Base-by-base conservation (phyloP, 2,113 vertebrate genomes). In the Ophiodon elongatus region DNA sequence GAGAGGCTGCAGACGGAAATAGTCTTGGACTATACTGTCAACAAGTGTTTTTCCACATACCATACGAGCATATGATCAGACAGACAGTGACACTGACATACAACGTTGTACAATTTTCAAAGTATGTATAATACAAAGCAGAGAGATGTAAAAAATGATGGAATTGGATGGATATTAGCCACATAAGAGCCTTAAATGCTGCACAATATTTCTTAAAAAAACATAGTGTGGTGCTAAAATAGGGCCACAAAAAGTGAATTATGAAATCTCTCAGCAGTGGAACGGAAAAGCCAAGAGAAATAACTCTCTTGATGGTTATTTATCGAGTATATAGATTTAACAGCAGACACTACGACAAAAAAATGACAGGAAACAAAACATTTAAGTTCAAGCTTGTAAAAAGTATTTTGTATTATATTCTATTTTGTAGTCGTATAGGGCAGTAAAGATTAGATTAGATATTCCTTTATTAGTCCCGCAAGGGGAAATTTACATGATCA, bases 1-100 rank as follows among this genome's bases (percentile, higher is more conserved):
- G 66, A 88, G 71, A 71, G 23, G 14, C 77, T 37, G 56, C 43
- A 27, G 54, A 54, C 31, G 41, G 25, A 76, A 73, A 83, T 15
- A 80, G 23, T 45, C 43, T 13, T 60, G 3, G 57, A 74, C 80
- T 31, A 37, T 7, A 21, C 21, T 25, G 56, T 35, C 52, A 63
- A 68, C 50, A 76, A 33, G 14, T 35, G 33, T 27, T 27, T 39
- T 45, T 57, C 9, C 67, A 45, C 21, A 17, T 43, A 29, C n/a
- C 0, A 23, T 9, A 47, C 1, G 9, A 9, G 15, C 3, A 70
- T 1, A 1, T 72, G 25, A 6, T 39, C 15, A 52, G 56, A 13
- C 50, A 25, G 47, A 13, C 50, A 25, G 47, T 64, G 73, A 68
- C n/a, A 63, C 4, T 1, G 15, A 35, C 15, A 23, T 68, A 27